Base-by-base conservation (phyloP, 2,113 vertebrate genomes). In the Prietella phreatophila region DNA sequence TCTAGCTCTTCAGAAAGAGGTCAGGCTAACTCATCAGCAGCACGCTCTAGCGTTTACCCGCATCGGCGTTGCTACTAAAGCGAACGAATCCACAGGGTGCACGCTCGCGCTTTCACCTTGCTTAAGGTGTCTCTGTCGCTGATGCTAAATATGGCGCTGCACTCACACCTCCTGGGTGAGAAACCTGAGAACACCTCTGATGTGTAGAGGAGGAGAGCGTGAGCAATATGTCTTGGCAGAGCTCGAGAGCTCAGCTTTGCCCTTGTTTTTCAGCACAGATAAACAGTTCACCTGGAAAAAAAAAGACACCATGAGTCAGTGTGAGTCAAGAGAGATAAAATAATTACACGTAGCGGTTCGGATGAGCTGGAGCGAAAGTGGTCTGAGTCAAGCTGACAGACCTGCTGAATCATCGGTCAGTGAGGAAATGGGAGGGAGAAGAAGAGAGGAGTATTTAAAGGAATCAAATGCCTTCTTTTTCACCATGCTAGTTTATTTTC, bases 101-200 rank as follows among this genome's bases (percentile, higher is more conserved):
- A 91, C 56, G 33, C 82, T 42, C 10, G 14, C 9, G 9, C 82
- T 65, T 53, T 88, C 87, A 84, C 82, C 87, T 84, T 79, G 87
- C 58, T 50, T 67, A 67, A 27, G 82, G 71, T 79, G 80, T 73
- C 86, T 69, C 67, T 82, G 79, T 71, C 33, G 22, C 50, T 20
- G 73, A 79, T 88, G 81, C 86, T 83, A 88, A 84, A 88, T 39
- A 75, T 84, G 58, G 82, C 20, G 1, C 50, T 36, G 50, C 65
- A 6, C 47, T 65, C 78, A 17, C 67, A 61, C 81, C 42, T 75
- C 39, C 69, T 36, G 56, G 20, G 79, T 53, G 65, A 82, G 86
- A 71, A n/a, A 69, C 76, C 75, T 1, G 86, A 87, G 83, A 75
- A 56, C 9, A 58, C 7, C 30, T 39, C 50, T 27, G 67, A 39